Evolutionary conservation across 37 sponge, comb jelly and placozoan species (phyloP), one percentile per base, ranked within the genome.

Genomic region (Bolinopsis microptera): DNA sequence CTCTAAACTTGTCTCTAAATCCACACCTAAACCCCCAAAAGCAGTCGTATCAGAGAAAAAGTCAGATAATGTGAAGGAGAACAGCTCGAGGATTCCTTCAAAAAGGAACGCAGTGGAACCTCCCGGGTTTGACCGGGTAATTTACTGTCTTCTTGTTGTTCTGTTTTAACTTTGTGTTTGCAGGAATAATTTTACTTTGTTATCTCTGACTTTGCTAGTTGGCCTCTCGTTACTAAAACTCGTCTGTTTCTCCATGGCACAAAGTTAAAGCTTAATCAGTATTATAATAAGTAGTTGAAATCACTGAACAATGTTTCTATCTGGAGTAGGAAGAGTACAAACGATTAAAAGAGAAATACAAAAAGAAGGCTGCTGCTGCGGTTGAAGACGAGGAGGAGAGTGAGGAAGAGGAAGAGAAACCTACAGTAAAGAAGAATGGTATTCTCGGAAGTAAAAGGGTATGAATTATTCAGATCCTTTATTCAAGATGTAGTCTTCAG

Each of bases 301-400:
- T n/a, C n/a, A n/a, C n/a, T n/a, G n/a, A n/a, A n/a, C n/a, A n/a
- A n/a, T n/a, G n/a, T n/a, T n/a, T n/a, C n/a, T n/a, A n/a, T n/a
- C n/a, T n/a, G n/a, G n/a, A n/a, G n/a, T 32, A 77, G 80, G 80
- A 28, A 16, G 80, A 77, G 35, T 77, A 77, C 37, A 77, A 77
- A 36, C 80, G 80, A 34, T 32, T 77, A 32, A 77, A 77, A 35
- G 80, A 77, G 36, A 77, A 77, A 18, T 77, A 77, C 35, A 77
- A 77, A 36, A 77, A 77, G 80, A 77, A 77, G 36, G 1, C 80
- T 32, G 32, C 27, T 24, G 27, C 21, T 16, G 21, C 1, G 18
- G 18, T 77, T 13, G 36, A 35, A 28, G 80, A 77, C 18, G 80
- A 77, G 21, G 80, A 77, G 36, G 80, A 77, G 36, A 36, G 33